Base-by-base conservation (phyloP, 2,888 invertebrate genomes). In the Isoperla grammatica region DNA sequence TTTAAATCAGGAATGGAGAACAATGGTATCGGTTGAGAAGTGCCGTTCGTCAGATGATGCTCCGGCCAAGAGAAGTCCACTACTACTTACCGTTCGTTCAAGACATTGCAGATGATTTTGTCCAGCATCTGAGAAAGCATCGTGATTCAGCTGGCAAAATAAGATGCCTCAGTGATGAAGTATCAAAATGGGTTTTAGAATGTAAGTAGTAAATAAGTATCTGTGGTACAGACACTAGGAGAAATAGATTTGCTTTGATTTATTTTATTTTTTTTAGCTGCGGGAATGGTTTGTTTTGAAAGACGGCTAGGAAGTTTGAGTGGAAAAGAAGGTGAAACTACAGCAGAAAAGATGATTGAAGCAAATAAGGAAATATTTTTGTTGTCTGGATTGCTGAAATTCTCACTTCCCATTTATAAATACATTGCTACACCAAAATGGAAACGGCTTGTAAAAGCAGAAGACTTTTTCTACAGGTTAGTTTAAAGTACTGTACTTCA, bases 21-120 rank as follows among this genome's bases (percentile, higher is more conserved):
- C 78, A 79, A 64, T 81, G 81, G 81, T 79, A 79, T 66, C 69
- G 75, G 56, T 69, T 80, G 11, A 68, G 79, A 42, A 74, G 73
- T 60, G 77, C 77, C 1, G 75, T 78, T 8, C 77, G 79, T 62
- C 76, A 78, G 65, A 73, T 79, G 68, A 78, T 80, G 78, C 73
- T 80, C 70, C 67, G 76, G 40, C 79, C 79, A 0, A 73, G 73
- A 61, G 76, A 76, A 56, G 78, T 79, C n/a, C 70, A 73, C 50
- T 72, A 75, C 63, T 79, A 75, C 65, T 68, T 78, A 11, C 76
- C 75, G 0, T 66, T 69, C 11, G 74, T 76, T 11, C 72, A 74
- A 56, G 62, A 66, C 40, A 76, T 78, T 4, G 76, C 76, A 1
- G 66, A 69, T 23, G 74, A 74, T 57, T 73, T 79, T 60, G 69